Conservation (phyloP, 1,140 invertebrate genomes). For the Parapsyche elsis region DNA sequence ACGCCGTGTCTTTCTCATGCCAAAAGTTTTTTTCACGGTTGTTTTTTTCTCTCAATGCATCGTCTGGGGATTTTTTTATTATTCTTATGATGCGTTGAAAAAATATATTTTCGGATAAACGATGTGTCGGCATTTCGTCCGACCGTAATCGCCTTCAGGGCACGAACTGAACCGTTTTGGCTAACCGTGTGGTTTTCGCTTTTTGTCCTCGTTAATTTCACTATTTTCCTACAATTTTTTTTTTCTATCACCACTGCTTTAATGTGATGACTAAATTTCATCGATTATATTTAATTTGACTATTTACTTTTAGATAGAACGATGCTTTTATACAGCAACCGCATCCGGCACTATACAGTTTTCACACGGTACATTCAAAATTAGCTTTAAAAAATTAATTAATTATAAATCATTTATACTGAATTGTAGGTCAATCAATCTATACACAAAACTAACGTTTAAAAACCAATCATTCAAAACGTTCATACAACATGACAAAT, state of each 20-base stretch:
- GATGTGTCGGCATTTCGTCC: background rate
- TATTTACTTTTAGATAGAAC: background rate
- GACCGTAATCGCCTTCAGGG: constrained; percentile 1
- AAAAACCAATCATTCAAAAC: too few species aligned
- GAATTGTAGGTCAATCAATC: too few species aligned
- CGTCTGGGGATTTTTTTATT: background rate
- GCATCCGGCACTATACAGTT: too few species aligned
- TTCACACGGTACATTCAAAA: too few species aligned
- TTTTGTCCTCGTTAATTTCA: constrained; percentile 15
- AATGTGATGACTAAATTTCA: background rate
- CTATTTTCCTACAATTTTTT: constrained; percentile 7
- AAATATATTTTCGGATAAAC: constrained; percentile 7
- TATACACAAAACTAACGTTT: too few species aligned
- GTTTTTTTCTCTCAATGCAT: background rate
- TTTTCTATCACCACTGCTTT: background rate
- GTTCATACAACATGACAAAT: too few species aligned
- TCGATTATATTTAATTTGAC: background rate
- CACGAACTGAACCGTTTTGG: background rate
- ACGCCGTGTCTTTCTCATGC: background rate
- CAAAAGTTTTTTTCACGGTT: background rate
- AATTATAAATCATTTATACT: too few species aligned
- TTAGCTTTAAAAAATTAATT: too few species aligned
- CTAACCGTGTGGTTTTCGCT: background rate
- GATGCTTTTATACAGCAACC: background rate
- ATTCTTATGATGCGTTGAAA: background rate